Percentiles rank a stretch among this genome's conserved stretches.
Evolutionary conservation across 2,888 invertebrate species (phyloP).

Genomic region (Parapristionchus giblindavisi): DNA sequence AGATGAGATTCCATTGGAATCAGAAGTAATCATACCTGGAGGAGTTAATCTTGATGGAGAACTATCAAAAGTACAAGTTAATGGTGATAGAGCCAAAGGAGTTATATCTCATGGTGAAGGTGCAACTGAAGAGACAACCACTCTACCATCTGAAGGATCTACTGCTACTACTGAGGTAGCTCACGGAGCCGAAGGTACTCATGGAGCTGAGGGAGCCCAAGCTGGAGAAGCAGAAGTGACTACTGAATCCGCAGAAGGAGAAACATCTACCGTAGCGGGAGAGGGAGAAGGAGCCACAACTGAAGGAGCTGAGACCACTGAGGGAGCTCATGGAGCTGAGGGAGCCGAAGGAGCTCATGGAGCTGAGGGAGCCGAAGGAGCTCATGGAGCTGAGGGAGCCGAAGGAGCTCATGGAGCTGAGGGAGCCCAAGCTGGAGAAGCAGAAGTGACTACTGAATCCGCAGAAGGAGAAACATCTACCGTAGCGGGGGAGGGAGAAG

Average conservation of each 20-base stretch:
- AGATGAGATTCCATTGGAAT: background rate
- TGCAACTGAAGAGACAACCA: conserved; percentile 35
- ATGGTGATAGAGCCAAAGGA: no score
- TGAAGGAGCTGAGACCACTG: background rate
- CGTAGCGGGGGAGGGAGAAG: background rate
- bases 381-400: no score
- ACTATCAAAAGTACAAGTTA: no score
- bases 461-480: background rate
- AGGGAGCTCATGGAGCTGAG: background rate
- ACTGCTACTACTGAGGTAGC: conserved; percentile 18
- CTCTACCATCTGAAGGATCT: conserved; percentile 16
- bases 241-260: conserved; percentile 38
- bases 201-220: conserved; percentile 13
- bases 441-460: background rate
- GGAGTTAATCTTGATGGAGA: conserved; percentile 35
- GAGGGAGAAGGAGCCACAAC: conserved; percentile 28
- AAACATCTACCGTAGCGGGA: conserved; percentile 20
- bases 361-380: no score
- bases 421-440: background rate
- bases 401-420: background rate
- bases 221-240: conserved; percentile 36
- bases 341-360: no score
- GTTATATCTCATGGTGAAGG: no score
- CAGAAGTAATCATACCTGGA: conserved; percentile 16
- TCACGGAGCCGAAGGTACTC: no score